Evolutionary conservation across 2,797 vertebrate genomes (phyloP).

Genomic region (Australoheros facetus): DNA sequence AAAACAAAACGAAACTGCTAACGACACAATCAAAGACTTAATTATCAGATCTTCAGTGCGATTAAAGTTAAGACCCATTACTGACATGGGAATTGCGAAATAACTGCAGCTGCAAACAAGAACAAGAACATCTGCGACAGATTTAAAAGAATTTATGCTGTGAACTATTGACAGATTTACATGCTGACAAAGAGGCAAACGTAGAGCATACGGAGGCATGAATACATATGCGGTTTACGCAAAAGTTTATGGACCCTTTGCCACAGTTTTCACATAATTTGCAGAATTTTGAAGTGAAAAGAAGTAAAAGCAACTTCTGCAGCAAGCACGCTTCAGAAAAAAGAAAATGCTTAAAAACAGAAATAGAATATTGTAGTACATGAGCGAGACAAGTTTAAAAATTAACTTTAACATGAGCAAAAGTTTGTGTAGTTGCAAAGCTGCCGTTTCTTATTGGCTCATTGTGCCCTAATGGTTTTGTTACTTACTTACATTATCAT

Average conservation of each 20-base stretch:
- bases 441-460: not conserved
- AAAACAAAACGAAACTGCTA: conserved; percentile 8
- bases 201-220: not conserved
- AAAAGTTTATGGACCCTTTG: not conserved
- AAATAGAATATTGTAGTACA: no score
- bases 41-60: not conserved
- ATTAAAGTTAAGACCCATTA: conserved; percentile 8
- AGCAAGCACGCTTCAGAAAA: not conserved
- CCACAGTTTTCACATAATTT: not conserved
- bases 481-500: conserved; percentile 1
- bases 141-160: conserved; percentile 2
- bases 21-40: not conserved
- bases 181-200: not conserved
- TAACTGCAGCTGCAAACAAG: conserved; percentile 16
- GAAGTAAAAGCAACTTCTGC: not conserved
- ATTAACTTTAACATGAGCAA: not conserved
- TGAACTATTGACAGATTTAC: conserved; percentile 23
- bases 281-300: accelerated
- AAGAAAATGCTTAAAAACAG: not conserved
- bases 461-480: not conserved
- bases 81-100: not conserved
- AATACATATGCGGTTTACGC: not conserved
- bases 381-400: not conserved
- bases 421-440: not conserved
- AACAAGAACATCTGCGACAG: conserved; percentile 9